phyloP scores from a whole-genome alignment of 2,888 invertebrate species.

The Dicyrtomina minuta region DNA sequence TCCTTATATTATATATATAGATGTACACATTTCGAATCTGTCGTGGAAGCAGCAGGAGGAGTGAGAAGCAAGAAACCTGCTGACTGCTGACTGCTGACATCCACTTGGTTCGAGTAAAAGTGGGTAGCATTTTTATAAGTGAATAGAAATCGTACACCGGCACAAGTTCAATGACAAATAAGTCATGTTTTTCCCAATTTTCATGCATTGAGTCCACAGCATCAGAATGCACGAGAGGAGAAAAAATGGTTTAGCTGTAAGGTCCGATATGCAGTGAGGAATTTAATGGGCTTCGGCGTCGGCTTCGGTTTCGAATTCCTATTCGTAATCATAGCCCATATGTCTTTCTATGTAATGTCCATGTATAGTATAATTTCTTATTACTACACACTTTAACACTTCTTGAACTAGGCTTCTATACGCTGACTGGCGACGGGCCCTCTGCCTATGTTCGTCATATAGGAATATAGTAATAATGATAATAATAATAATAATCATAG shows the following conservation, averaged over 20 bases:
- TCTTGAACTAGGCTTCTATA: too few relatives aligned
- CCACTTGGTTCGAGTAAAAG: constrained; percentile 3
- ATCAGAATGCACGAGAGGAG: background rate
- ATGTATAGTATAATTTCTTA: too few relatives aligned
- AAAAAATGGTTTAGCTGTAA: background rate
- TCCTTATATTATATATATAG: too few relatives aligned
- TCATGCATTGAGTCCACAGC: constrained; percentile 1
- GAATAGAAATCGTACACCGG: constrained; percentile 6
- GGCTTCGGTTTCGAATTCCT: too few relatives aligned
- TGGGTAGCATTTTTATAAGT: background rate
- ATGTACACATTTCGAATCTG: background rate
- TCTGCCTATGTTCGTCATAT: too few relatives aligned
- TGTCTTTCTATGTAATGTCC: background rate
- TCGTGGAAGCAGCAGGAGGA: background rate
- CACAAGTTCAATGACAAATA: constrained; percentile 28
- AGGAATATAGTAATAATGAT: too few relatives aligned
- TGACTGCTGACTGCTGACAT: too few relatives aligned
- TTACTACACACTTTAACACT: too few relatives aligned
- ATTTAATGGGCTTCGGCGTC: too few relatives aligned
- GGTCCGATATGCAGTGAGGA: background rate
- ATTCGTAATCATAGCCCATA: background rate
- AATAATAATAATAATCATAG: too few relatives aligned
- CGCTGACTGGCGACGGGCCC: too few relatives aligned
- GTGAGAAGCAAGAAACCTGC: too few relatives aligned
- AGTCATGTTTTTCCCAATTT: background rate